Percentiles rank a stretch among this genome's conserved stretches.
These are phyloP conservation scores for Cossypha niveicapilla DNA, from an alignment of 2,797 vertebrate genomes.

Conservation along the genomic window DNA sequence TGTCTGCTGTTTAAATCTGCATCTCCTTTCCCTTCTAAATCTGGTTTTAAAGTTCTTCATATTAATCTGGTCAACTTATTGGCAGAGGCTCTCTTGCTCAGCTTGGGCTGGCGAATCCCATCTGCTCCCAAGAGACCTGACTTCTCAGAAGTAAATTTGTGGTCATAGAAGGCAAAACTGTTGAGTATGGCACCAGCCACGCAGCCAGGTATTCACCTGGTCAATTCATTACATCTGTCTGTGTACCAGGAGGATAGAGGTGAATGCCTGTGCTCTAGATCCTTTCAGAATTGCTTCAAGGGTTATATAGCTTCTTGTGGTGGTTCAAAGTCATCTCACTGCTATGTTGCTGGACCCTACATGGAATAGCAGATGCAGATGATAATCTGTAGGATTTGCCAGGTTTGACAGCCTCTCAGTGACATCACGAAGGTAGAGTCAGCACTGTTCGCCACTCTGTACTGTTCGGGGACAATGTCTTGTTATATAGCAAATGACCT, in stretches of 20 bases:
- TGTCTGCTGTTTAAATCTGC: not conserved
- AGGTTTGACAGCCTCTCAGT: not conserved
- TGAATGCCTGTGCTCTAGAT: not conserved
- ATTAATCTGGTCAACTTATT: not conserved
- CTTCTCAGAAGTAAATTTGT: not conserved
- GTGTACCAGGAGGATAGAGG: not conserved
- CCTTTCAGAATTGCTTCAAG: not conserved
- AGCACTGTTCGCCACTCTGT: not conserved
- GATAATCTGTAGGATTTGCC: not conserved
- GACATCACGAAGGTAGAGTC: accelerated
- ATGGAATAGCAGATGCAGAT: not conserved
- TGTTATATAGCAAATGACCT: not conserved
- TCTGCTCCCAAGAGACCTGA: not conserved
- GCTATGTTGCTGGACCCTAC: not conserved
- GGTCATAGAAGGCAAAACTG: not conserved
- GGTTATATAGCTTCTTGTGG: not conserved
- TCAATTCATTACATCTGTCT: not conserved
- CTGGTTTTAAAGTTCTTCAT: not conserved
- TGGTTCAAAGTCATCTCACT: not conserved
- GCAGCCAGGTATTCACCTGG: not conserved
- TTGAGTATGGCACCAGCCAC: not conserved
- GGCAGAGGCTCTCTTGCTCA: not conserved
- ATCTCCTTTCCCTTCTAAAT: not conserved
- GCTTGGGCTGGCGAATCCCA: not conserved
- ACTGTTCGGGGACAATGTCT: not conserved